A percentile compares a stretch with the other conserved stretches of the same genome.
Evolutionary conservation across 2,888 invertebrate genomes (phyloP).

Genomic region (Oxycera nigricornis): DNA sequence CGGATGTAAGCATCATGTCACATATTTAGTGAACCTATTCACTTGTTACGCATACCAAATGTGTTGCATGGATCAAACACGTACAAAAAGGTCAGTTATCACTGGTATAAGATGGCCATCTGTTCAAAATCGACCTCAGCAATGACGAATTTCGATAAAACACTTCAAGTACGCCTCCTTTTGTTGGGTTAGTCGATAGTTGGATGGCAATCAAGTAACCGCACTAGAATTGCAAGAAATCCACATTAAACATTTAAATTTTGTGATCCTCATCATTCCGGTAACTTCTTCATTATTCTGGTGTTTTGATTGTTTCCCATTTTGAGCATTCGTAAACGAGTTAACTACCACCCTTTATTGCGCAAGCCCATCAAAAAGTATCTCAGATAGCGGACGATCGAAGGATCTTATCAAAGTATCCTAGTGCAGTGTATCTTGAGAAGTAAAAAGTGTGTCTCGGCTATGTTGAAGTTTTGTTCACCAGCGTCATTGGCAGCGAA

Average conservation of each 20-base stretch:
- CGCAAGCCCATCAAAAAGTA: not conserved
- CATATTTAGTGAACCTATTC: too few species aligned
- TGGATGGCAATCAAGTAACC: too few species aligned
- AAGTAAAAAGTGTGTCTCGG: not conserved
- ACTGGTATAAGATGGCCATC: too few species aligned
- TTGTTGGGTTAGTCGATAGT: not conserved
- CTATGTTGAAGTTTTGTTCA: slow-evolving; percentile 37
- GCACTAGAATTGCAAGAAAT: too few species aligned
- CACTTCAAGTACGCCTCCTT: not conserved
- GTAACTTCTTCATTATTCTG: too few species aligned
- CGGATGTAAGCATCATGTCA: too few species aligned
- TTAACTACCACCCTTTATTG: not conserved
- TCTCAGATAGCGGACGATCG: not conserved
- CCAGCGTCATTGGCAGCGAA: slow-evolving; percentile 19
- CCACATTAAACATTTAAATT: too few species aligned
- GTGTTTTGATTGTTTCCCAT: too few species aligned
- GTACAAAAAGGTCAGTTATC: too few species aligned
- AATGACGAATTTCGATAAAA: not conserved
- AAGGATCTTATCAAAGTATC: not conserved
- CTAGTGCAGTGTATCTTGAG: not conserved
- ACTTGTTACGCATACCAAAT: too few species aligned
- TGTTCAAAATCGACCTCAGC: not conserved
- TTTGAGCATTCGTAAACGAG: not conserved
- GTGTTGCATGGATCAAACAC: too few species aligned
- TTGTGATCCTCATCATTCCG: too few species aligned